phyloP scores from a whole-genome alignment of 2,797 vertebrate species.

The Enteromius radiatus region DNA sequence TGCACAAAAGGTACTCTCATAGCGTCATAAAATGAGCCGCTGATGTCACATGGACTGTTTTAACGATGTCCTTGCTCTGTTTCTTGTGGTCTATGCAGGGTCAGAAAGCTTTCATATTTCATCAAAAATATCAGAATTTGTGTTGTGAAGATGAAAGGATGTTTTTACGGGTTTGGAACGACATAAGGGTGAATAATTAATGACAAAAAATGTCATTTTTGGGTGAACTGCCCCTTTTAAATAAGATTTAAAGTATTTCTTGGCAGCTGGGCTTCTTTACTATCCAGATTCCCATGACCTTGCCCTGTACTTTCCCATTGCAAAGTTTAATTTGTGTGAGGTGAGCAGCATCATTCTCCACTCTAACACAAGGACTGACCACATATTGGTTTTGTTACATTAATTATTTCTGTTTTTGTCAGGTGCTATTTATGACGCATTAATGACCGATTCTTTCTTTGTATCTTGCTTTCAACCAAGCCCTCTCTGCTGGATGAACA shows the following conservation, averaged over 20 bases:
- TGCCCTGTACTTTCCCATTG: background rate
- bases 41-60: too few relatives aligned
- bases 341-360: background rate
- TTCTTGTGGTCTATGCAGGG: too few relatives aligned
- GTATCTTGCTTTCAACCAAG: background rate
- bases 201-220: too few relatives aligned
- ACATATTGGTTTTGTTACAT: background rate
- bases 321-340: background rate
- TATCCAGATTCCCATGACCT: background rate
- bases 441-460: background rate
- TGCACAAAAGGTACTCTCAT: too few relatives aligned
- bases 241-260: background rate
- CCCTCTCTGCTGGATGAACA: background rate
- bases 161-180: too few relatives aligned
- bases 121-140: too few relatives aligned
- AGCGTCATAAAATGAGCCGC: too few relatives aligned
- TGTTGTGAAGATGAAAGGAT: too few relatives aligned
- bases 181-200: too few relatives aligned
- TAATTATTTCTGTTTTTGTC: background rate
- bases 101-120: too few relatives aligned
- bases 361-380: background rate
- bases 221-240: too few relatives aligned
- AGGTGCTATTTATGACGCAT: background rate
- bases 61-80: too few relatives aligned
- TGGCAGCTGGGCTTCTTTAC: background rate